Conservation (phyloP, 2,113 vertebrate genomes). For the Promerops cafer region DNA sequence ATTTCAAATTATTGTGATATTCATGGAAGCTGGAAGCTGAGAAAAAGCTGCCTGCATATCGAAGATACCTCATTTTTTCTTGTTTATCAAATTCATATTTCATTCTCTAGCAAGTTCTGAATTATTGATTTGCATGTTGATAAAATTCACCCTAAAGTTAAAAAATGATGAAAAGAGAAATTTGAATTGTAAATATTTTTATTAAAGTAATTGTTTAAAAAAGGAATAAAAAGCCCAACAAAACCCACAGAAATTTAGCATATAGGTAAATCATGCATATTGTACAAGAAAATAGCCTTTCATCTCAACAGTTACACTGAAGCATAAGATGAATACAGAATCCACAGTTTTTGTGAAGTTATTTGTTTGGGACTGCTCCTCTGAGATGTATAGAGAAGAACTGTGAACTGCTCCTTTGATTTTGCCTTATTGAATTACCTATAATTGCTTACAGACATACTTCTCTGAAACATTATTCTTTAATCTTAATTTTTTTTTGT, state of each 20-base stretch:
- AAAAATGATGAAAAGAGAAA: slow-evolving; percentile 7
- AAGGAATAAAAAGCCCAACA: neutral
- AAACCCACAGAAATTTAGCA: neutral
- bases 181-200: slow-evolving; percentile 42
- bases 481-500: neutral
- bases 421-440: neutral
- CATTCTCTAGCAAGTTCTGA: slow-evolving; percentile 6
- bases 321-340: neutral
- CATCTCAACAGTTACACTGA: neutral
- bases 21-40: neutral
- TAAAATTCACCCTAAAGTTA: slow-evolving; percentile 26
- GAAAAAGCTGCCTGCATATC: neutral
- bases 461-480: neutral
- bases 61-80: neutral
- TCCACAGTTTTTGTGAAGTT: neutral
- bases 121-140: slow-evolving; percentile 41
- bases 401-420: neutral
- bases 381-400: neutral
- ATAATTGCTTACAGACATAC: neutral
- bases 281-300: neutral
- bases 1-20: neutral
- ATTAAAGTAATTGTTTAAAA: slow-evolving; percentile 35
- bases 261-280: neutral
- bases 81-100: slow-evolving; percentile 18
- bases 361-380: neutral